Conservation (phyloP, 2,113 vertebrate genomes). For the Gnathonemus longibarbis region DNA sequence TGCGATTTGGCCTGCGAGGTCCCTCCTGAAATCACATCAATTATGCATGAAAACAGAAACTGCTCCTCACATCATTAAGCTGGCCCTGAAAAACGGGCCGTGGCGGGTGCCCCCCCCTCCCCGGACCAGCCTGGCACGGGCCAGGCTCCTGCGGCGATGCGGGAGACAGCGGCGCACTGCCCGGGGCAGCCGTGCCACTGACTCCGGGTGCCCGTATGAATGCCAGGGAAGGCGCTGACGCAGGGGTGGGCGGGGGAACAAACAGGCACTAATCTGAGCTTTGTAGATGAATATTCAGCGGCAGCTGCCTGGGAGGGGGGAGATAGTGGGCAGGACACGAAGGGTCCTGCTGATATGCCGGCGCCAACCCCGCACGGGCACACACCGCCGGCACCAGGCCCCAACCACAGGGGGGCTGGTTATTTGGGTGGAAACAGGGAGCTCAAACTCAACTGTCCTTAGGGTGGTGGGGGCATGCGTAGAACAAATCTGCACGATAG, state of each 20-base stretch:
- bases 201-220: conserved; percentile 14
- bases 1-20: background rate
- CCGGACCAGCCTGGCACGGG: background rate
- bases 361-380: conserved; percentile 51
- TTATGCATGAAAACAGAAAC: conserved; percentile 11
- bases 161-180: background rate
- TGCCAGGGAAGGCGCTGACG: background rate
- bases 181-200: conserved; percentile 20
- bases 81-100: background rate
- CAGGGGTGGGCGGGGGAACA: conserved; percentile 42
- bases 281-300: conserved; percentile 60
- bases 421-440: background rate
- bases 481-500: background rate
- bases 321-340: conserved; percentile 55
- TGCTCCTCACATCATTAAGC: background rate
- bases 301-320: conserved; percentile 52
- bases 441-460: background rate
- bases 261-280: conserved; percentile 51
- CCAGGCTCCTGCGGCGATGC: background rate
- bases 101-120: background rate
- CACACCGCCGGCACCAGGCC: conserved; percentile 40
- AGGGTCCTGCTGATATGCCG: conserved; percentile 45
- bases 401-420: conserved; percentile 3
- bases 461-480: background rate
- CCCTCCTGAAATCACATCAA: background rate